A percentile compares a stretch with the other conserved stretches of the same genome.
phyloP scores from a whole-genome alignment of 2,113 vertebrate species.

The human (Homo sapiens) region GRCh38 chr17:32976501-32977000 shows the following conservation, averaged over 20 bases:
- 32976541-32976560: background rate
- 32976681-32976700: background rate
- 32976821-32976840: background rate
- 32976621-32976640: background rate
- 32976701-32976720: background rate
- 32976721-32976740: background rate
- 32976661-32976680: background rate
- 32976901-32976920: background rate
- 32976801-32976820: background rate
- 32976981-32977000: no score
- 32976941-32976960: background rate
- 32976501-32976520: background rate
- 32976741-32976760: background rate
- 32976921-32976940: background rate
- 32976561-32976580: background rate
- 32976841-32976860: background rate
- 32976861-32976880: background rate
- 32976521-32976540: background rate
- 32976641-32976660: background rate
- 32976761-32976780: background rate
- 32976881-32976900: background rate
- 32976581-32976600: background rate
- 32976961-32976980: background rate
- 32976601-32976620: background rate
- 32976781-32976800: background rate